Percentiles rank a stretch among this genome's conserved stretches.
phyloP scores from a whole-genome alignment of 92 coral and sea anemone genomes.

The Meandrina meandrites region DNA sequence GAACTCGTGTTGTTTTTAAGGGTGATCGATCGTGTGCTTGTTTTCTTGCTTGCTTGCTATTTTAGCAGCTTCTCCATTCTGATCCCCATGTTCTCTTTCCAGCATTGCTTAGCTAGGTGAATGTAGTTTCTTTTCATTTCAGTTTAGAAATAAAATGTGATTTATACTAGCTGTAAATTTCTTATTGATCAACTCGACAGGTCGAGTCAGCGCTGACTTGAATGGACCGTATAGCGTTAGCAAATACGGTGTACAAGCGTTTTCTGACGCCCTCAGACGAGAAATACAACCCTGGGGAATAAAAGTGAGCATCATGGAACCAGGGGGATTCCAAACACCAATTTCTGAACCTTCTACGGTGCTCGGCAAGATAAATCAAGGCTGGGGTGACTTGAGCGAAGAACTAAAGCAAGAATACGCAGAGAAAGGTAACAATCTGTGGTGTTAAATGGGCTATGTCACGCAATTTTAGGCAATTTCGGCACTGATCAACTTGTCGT shows the following conservation, averaged over 20 bases:
- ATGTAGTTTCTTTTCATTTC: background rate
- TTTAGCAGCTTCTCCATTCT: background rate
- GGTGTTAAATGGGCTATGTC: too few relatives aligned
- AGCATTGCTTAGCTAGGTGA: background rate
- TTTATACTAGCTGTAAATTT: background rate
- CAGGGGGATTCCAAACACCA: slow-evolving; percentile 74
- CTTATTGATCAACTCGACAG: slow-evolving; percentile 6
- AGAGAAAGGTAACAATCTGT: background rate
- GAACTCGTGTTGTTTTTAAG: background rate
- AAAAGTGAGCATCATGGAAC: slow-evolving; percentile 69
- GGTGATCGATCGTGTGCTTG: background rate
- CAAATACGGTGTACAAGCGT: slow-evolving; percentile 68
- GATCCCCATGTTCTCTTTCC: background rate
- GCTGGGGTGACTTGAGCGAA: slow-evolving; percentile 56
- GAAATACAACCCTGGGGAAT: slow-evolving; percentile 64
- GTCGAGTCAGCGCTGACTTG: slow-evolving; percentile 43
- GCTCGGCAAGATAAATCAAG: background rate
- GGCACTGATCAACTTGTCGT: too few relatives aligned
- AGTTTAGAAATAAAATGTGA: background rate
- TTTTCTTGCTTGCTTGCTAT: background rate
- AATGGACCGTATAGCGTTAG: slow-evolving; percentile 60
- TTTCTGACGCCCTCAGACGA: slow-evolving; percentile 66
- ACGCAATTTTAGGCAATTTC: too few relatives aligned
- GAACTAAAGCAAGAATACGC: slow-evolving; percentile 50
- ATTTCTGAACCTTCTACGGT: slow-evolving; percentile 41